A percentile compares a stretch with the other conserved stretches of the same genome.
Conservation (phyloP, 1,140 invertebrate species). For the Antheraea mylitta region DNA sequence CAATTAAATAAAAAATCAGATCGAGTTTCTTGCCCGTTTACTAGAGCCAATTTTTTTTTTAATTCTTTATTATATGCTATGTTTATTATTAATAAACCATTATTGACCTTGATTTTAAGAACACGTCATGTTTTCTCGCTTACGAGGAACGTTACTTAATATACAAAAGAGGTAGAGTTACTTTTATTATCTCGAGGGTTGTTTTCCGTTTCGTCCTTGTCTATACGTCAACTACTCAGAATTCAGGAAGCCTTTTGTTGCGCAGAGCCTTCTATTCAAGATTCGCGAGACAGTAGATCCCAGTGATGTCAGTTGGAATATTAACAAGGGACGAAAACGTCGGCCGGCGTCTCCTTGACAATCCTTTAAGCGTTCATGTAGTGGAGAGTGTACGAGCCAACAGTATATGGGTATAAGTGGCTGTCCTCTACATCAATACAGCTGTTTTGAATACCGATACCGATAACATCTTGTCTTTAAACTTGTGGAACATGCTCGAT, state of each 20-base stretch:
- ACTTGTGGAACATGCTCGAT: background rate
- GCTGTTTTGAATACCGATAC: constrained; percentile 27
- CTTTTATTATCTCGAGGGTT: constrained; percentile 28
- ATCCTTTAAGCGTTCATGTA: constrained; percentile 38
- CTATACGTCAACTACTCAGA: constrained; percentile 36
- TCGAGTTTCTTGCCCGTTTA: too few relatives aligned
- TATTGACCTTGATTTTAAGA: background rate
- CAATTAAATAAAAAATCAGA: too few relatives aligned
- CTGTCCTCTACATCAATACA: constrained; percentile 21
- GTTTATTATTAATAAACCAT: too few relatives aligned
- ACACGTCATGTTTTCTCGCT: background rate
- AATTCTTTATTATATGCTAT: too few relatives aligned
- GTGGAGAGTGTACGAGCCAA: constrained; percentile 15
- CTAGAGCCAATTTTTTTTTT: too few relatives aligned
- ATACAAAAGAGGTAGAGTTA: constrained; percentile 36
- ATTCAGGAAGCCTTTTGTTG: constrained; percentile 43
- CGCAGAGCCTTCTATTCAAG: constrained; percentile 38
- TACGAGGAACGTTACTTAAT: constrained; percentile 24
- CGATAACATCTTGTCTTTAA: constrained; percentile 16
- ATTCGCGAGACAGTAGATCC: constrained; percentile 43
- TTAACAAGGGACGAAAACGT: constrained; percentile 43
- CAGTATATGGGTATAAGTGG: background rate
- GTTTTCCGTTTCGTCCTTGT: constrained; percentile 30
- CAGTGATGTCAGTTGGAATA: constrained; percentile 45
- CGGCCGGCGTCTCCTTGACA: constrained; percentile 31